These are phyloP conservation scores for Phainopepla nitens DNA, from an alignment of 2,113 vertebrate genomes.

Conservation along the genomic window DNA sequence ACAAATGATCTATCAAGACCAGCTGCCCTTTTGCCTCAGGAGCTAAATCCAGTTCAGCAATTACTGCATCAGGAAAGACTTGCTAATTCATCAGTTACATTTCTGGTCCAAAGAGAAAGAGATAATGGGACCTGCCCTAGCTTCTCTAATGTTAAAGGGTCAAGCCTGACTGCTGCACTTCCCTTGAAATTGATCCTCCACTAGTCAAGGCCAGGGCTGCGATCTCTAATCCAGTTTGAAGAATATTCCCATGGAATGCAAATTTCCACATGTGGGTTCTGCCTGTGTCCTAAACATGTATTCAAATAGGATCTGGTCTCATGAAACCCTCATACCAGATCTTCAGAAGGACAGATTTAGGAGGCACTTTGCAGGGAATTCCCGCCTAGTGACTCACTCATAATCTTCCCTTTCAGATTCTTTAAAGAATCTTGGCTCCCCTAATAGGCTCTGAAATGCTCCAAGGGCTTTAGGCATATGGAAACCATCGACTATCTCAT, in stretches of 20 bases:
- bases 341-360: neutral
- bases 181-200: neutral
- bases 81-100: neutral
- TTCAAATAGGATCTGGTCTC: neutral
- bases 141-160: neutral
- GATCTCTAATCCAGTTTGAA: neutral
- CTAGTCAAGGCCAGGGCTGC: neutral
- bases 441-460: neutral
- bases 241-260: neutral
- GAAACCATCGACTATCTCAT: neutral
- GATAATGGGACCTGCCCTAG: fast-evolving
- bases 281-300: neutral
- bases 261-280: neutral
- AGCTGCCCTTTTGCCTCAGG: neutral
- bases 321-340: neutral
- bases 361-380: neutral
- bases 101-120: neutral
- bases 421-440: neutral
- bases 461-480: neutral
- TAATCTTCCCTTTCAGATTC: neutral
- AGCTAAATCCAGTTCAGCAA: neutral
- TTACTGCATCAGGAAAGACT: neutral
- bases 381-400: neutral
- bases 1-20: neutral
- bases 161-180: neutral